These are phyloP conservation scores for Amyelois transitella DNA, from an alignment of 1,140 invertebrate species.

Conservation along the genomic window DNA sequence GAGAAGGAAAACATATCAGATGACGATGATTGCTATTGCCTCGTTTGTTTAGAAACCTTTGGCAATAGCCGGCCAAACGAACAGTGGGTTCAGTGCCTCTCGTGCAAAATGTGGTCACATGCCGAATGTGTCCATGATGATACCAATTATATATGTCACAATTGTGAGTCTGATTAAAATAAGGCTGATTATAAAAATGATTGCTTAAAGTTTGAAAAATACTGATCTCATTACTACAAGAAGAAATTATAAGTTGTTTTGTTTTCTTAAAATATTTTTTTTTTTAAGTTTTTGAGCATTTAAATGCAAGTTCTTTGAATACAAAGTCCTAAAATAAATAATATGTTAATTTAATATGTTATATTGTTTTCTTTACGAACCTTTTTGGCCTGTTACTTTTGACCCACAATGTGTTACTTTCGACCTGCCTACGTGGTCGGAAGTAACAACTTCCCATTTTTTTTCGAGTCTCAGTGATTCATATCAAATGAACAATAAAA, in stretches of 20 bases:
- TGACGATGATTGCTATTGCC: too few relatives aligned
- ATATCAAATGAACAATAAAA: slow-evolving; percentile 11
- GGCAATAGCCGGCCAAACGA: too few relatives aligned
- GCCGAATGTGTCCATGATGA: too few relatives aligned
- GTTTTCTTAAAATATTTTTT: background rate
- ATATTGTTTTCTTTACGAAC: slow-evolving; percentile 15
- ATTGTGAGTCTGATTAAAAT: background rate
- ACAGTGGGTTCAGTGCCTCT: too few relatives aligned
- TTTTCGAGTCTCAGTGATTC: slow-evolving; percentile 15
- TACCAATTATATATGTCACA: too few relatives aligned
- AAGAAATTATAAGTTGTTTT: background rate
- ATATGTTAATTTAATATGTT: slow-evolving; percentile 17
- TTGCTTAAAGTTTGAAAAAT: background rate
- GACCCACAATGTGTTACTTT: slow-evolving; percentile 22
- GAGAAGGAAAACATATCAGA: background rate
- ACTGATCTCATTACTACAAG: background rate
- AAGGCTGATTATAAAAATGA: background rate
- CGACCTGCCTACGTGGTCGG: slow-evolving; percentile 15
- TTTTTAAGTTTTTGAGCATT: background rate
- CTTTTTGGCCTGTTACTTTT: slow-evolving; percentile 17
- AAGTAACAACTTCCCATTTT: too few relatives aligned
- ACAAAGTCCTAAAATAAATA: slow-evolving; percentile 11
- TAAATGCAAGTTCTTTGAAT: background rate
- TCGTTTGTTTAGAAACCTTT: too few relatives aligned
- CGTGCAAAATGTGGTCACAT: too few relatives aligned